Conservation (phyloP, 2,113 vertebrate species). For the Uria aalge region DNA sequence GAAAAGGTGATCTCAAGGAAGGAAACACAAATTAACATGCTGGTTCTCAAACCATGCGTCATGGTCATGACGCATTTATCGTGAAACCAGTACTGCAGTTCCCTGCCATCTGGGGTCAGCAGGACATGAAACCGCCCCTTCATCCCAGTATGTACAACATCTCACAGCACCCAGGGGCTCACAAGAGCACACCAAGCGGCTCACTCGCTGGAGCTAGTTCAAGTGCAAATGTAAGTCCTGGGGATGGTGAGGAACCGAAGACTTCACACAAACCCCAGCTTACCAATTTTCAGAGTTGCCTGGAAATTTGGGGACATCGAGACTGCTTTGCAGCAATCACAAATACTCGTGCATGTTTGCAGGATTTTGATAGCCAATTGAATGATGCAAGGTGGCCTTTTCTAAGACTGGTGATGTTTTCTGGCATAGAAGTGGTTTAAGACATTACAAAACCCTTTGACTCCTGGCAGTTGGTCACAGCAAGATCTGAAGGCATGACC, state of each 20-base stretch:
- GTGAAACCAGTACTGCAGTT: neutral
- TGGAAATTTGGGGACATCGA: neutral
- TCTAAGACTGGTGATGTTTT: neutral
- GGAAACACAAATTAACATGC: neutral
- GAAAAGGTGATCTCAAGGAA: neutral
- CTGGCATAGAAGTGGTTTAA: neutral
- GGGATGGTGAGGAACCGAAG: neutral
- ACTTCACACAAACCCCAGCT: neutral
- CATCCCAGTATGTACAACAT: neutral
- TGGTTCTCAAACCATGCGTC: neutral
- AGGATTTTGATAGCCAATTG: neutral
- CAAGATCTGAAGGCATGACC: neutral
- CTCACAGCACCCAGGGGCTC: neutral
- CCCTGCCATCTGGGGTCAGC: neutral
- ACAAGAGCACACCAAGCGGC: neutral
- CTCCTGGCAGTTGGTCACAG: neutral
- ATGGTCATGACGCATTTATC: fast-evolving
- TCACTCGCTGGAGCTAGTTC: neutral
- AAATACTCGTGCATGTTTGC: neutral
- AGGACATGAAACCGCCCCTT: neutral
- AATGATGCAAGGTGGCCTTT: neutral
- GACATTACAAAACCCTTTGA: neutral
- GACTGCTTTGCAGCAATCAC: neutral
- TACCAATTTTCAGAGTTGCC: neutral
- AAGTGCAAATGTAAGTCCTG: fast-evolving